Evolutionary conservation across 2,113 vertebrate genomes (phyloP), one percentile per base, ranked within the genome.

Genomic region (Barnardius zonarius): DNA sequence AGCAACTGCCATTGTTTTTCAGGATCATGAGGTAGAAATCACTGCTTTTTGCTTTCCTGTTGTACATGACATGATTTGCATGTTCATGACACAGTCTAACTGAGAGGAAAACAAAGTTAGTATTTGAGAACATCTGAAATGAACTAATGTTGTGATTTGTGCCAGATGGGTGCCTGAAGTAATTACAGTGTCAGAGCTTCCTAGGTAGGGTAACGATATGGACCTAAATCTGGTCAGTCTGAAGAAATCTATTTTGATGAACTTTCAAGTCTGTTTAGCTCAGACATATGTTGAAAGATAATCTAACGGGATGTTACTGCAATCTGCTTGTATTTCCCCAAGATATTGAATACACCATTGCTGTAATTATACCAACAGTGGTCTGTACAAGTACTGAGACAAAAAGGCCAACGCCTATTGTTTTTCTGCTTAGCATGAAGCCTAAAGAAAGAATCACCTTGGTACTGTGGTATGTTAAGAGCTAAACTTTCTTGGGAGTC

Each of bases 221-320:
- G 46, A 75, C 68, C 79, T 68, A 77, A 52, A 92, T 86, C 66
- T 95, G 90, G 76, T 88, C 90, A 84, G 55, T 96, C 64, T n/a
- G 35, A 51, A 94, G 79, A 92, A 92, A 81, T 75, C 43, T 78
- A 24, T 84, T 92, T 75, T 63, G 51, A 82, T 95, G 76, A 88
- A 93, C 80, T 95, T 95, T 96, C 76, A 90, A 80, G 68, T 90
- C 75, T 91, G 2, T 80, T 93, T 97, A 96, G 73, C 90, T 86
- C 51, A 81, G 80, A 67, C 83, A 79, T 92, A 90, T 86, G 86
- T 49, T 92, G 66, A 72, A 75, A 74, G 61, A 84, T 78, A 74
- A 94, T 43, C 72, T 83, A 86, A 68, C 0, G 18, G 79, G 33
- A 83, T 84, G 77, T 43, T 86, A 54, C 64, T 81, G 55, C 72